These are phyloP conservation scores for Sebastes kiyomatsui DNA, from an alignment of 2,797 vertebrate genomes.

Conservation along the genomic window DNA sequence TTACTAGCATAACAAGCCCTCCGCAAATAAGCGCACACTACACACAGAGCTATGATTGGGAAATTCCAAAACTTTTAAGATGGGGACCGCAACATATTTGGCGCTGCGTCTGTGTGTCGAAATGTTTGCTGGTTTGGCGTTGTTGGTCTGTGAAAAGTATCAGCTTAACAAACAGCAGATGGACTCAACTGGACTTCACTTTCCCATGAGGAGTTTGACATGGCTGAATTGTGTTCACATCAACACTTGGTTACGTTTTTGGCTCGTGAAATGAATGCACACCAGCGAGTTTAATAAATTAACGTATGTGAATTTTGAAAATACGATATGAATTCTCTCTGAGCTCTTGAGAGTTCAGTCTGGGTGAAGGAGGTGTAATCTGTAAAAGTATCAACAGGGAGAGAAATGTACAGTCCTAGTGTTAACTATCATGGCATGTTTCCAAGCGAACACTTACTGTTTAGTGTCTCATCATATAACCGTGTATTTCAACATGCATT, in stretches of 20 bases:
- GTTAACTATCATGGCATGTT: not conserved
- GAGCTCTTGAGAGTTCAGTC: not conserved
- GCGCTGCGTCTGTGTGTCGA: slow-evolving; percentile 8
- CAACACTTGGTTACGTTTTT: not conserved
- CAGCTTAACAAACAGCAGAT: slow-evolving; percentile 23
- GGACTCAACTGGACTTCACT: slow-evolving; percentile 1
- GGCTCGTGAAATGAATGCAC: not conserved
- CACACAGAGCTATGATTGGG: not conserved
- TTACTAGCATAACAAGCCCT: slow-evolving; percentile 7
- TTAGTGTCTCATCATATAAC: not conserved
- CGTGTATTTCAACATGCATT: not conserved
- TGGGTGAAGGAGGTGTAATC: not conserved
- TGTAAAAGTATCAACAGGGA: not conserved
- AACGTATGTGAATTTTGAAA: not conserved
- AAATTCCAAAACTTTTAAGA: slow-evolving; percentile 30
- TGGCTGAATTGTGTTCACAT: not conserved
- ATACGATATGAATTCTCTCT: not conserved
- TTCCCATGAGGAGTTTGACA: not conserved
- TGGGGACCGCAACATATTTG: slow-evolving; percentile 18
- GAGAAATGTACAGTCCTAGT: no score
- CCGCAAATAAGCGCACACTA: not conserved
- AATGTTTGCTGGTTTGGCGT: slow-evolving; percentile 38
- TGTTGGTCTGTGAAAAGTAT: slow-evolving; percentile 7
- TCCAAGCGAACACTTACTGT: not conserved
- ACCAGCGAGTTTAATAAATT: not conserved